These are phyloP conservation scores for Rhinatrema bivittatum DNA, from an alignment of 2,797 vertebrate species.

Conservation along the genomic window DNA sequence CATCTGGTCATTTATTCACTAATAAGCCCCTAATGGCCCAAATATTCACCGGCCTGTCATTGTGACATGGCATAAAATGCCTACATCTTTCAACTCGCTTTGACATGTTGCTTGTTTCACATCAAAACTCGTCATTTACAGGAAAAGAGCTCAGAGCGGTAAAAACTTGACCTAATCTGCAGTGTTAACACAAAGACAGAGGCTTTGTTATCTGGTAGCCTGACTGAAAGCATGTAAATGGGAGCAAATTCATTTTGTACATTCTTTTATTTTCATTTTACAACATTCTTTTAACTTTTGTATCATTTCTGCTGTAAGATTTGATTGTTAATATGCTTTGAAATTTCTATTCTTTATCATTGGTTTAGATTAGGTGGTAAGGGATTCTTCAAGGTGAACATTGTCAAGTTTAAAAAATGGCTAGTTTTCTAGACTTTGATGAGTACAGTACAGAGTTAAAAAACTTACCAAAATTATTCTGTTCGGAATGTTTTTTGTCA, in stretches of 20 bases:
- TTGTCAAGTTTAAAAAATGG: no score
- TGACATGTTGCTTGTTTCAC: slow-evolving; percentile 99
- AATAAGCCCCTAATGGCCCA: slow-evolving; percentile 99
- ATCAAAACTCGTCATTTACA: slow-evolving; percentile 99
- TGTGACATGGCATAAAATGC: slow-evolving; percentile 99
- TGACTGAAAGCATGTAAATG: slow-evolving; percentile 97
- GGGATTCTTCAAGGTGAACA: slow-evolving; percentile 32
- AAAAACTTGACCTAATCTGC: slow-evolving; percentile 99
- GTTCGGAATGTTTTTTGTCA: slow-evolving; percentile 19
- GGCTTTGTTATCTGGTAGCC: slow-evolving; percentile 94
- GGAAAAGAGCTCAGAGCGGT: slow-evolving; percentile 98
- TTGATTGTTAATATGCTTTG: slow-evolving; percentile 47
- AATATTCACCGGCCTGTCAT: slow-evolving; percentile 99
- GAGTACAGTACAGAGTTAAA: not conserved
- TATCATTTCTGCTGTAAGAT: slow-evolving; percentile 57
- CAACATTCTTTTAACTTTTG: slow-evolving; percentile 64
- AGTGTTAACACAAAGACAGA: slow-evolving; percentile 98
- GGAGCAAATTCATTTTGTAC: slow-evolving; percentile 88
- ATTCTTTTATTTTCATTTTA: slow-evolving; percentile 63
- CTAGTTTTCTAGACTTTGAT: no score
- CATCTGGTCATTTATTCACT: slow-evolving; percentile 99
- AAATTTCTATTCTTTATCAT: slow-evolving; percentile 46
- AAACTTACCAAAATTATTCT: slow-evolving; percentile 9
- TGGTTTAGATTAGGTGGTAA: slow-evolving; percentile 48
- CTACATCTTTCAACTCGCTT: slow-evolving; percentile 99